Base-by-base conservation (phyloP, 2,888 invertebrate species). In the Idaea dimidiata region DNA sequence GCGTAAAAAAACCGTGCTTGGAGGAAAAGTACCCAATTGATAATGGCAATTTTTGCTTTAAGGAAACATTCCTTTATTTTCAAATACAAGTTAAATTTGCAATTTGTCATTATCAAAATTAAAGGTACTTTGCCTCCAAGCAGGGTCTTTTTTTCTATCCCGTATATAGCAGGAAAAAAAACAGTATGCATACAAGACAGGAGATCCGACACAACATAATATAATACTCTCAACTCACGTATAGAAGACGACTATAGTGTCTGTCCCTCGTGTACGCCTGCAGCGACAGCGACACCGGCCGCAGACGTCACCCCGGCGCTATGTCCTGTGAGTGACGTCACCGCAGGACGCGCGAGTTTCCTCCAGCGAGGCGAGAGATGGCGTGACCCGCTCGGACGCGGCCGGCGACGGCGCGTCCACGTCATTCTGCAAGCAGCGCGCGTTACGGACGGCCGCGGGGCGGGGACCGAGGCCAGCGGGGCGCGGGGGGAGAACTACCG, bases 351-450 rank as follows among this genome's bases (percentile, higher is more conserved):
- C 59, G 59, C 69, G 68, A 60, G 72, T 62, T 67, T 60, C n/a
- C 76, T 78, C 80, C 76, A 77, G 73, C 78, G 79, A 82, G 72
- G 76, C 73, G 82, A 81, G 62, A 78, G 84, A 81, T 76, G 75
- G 81, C 61, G 88, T 86, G 70, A 77, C 71, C 67, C 83, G 83
- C 81, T 84, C 84, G 78, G 90, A 88, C 68, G 83, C 77, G 70
- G 84, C 75, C 84, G 91, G 91, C 78, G 91, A 84, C 78, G 91
- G 91, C 81, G 91, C 91, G 78, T 92, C 91, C 84, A 91, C 90
- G 79, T 92, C 91, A 91, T 91, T 91, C 91, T 91, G 91, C 87
- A 91, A 91, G 87, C 89, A 89, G 86, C 87, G 88, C 87, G 88
- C 88, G 54, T 16, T 16, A 14, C 56, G 14, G 56, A 10, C 7